A percentile compares a stretch with the other conserved stretches of the same genome.
Evolutionary conservation across 2,113 vertebrate genomes (phyloP).

Genomic region (Jacana jacana): DNA sequence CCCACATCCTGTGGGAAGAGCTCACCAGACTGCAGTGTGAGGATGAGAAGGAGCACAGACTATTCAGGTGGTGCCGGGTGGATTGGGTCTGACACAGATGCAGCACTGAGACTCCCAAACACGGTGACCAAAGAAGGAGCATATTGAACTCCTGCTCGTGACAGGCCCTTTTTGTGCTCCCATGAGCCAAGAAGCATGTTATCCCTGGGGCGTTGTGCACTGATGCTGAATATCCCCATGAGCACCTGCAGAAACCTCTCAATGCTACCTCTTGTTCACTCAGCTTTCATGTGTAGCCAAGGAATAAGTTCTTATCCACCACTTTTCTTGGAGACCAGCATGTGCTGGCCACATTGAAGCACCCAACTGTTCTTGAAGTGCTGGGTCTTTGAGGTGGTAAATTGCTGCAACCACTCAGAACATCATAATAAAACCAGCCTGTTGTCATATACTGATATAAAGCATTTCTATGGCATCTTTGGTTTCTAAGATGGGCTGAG

Average conservation of each 20-base stretch:
- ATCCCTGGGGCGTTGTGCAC: neutral
- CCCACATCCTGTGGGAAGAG: too few relatives aligned
- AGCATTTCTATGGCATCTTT: neutral
- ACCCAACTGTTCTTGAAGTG: neutral
- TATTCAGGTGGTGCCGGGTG: neutral
- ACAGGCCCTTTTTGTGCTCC: neutral
- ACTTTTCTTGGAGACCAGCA: neutral
- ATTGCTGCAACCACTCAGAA: neutral
- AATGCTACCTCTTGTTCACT: neutral
- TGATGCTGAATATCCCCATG: neutral
- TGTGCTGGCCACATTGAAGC: neutral
- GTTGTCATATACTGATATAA: neutral
- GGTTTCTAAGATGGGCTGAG: neutral
- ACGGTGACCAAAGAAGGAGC: neutral
- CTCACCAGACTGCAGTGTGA: neutral
- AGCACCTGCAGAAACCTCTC: neutral
- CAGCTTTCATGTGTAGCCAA: neutral
- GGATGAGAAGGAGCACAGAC: neutral
- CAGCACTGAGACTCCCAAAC: neutral
- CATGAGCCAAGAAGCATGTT: neutral
- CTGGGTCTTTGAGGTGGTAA: neutral
- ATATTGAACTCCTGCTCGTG: neutral
- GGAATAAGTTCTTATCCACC: neutral
- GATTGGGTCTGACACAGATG: neutral
- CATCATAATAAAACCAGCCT: neutral